Evolutionary conservation across 2,113 vertebrate species (phyloP).

Genomic region (Cynocephalus volans): DNA sequence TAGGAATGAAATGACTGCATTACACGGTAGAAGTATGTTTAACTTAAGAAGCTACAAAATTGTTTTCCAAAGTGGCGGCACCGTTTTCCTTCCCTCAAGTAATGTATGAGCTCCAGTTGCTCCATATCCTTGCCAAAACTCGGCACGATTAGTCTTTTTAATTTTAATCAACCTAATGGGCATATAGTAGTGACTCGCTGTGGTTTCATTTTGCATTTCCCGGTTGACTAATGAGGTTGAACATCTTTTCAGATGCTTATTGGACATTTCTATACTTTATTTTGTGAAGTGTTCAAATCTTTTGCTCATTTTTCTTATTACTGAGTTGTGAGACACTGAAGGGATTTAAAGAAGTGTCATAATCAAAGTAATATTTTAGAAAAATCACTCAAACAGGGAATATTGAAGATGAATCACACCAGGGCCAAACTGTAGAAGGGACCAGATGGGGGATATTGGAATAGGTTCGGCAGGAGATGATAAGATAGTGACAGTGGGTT

Average conservation of each 20-base stretch:
- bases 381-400: not conserved
- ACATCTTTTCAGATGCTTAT: not conserved
- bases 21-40: not conserved
- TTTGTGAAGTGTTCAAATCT: not conserved
- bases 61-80: not conserved
- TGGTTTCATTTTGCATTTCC: not conserved
- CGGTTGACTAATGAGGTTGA: not conserved
- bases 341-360: not conserved
- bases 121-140: not conserved
- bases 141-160: not conserved
- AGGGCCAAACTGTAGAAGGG: not conserved
- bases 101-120: not conserved
- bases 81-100: not conserved
- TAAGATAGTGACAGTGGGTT: not conserved
- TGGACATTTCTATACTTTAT: not conserved
- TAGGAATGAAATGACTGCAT: not conserved
- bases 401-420: not conserved
- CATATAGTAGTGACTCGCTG: not conserved
- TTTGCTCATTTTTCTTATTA: not conserved
- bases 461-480: not conserved
- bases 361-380: slow-evolving; percentile 25
- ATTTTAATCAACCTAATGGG: not conserved
- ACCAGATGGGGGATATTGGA: not conserved
- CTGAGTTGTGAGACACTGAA: not conserved
- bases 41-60: not conserved